A percentile compares a stretch with the other conserved stretches of the same genome.
phyloP scores from a whole-genome alignment of 2,797 vertebrate species.

The Cynodonichthys magdalenae region DNA sequence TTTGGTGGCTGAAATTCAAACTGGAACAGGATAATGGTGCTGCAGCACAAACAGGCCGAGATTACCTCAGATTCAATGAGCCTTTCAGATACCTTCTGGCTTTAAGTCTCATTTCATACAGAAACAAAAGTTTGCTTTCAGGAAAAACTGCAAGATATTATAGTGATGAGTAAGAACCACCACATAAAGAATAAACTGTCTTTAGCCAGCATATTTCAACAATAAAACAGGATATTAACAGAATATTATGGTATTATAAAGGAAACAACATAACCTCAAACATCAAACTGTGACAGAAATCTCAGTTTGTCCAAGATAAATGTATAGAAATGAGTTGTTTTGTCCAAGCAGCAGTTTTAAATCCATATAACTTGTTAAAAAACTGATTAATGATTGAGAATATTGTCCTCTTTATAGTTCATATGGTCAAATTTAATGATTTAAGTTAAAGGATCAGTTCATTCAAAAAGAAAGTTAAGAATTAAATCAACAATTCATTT shows the following conservation, averaged over 20 bases:
- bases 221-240: background rate
- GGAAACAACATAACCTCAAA: background rate
- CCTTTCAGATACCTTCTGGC: background rate
- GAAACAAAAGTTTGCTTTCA: background rate
- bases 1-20: slow-evolving; percentile 25
- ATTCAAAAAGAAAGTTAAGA: no score
- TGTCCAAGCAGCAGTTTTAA: no score
- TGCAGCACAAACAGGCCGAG: slow-evolving; percentile 31
- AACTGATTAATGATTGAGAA: no score
- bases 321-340: no score
- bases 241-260: no score
- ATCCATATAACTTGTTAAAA: no score
- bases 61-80: background rate
- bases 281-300: background rate
- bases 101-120: background rate
- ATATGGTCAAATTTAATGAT: no score
- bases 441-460: no score
- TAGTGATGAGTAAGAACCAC: background rate
- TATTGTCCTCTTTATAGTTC: no score
- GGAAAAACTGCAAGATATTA: background rate
- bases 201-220: background rate
- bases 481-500: no score
- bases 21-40: slow-evolving; percentile 20
- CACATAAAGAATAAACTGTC: background rate
- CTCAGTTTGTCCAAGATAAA: no score